Evolutionary conservation across 2,797 vertebrate species (phyloP).

Genomic region (Graptemys geographica): DNA sequence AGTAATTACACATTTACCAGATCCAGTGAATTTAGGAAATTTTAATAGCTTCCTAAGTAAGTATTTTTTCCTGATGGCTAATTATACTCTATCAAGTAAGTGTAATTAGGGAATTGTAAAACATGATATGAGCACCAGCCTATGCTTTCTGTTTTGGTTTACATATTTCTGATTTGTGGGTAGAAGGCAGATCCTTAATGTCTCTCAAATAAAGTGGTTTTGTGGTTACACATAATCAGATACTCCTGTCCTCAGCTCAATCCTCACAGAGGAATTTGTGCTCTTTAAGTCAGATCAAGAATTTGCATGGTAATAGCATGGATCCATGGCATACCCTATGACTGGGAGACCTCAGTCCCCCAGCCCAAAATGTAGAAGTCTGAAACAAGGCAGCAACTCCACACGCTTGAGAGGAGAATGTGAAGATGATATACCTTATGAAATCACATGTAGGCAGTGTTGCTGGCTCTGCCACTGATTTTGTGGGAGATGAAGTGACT

Average conservation of each 20-base stretch:
- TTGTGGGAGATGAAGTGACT: neutral
- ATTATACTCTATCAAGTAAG: neutral
- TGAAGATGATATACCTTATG: rapidly evolving
- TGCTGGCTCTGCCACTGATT: neutral
- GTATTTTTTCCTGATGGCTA: neutral
- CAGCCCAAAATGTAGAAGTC: neutral
- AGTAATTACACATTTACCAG: neutral
- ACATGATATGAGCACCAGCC: neutral
- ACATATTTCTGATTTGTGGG: neutral
- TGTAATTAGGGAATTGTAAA: neutral
- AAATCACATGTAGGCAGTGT: neutral
- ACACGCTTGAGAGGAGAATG: neutral
- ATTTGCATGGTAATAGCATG: neutral
- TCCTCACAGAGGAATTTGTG: neutral
- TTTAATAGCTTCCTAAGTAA: neutral
- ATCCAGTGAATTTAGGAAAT: neutral
- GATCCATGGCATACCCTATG: neutral
- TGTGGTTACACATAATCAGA: neutral
- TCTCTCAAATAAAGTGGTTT: neutral
- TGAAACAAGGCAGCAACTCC: neutral
- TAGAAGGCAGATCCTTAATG: neutral
- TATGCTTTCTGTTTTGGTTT: neutral
- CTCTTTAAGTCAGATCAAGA: neutral
- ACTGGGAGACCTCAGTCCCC: neutral
- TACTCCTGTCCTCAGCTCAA: neutral